Base-by-base conservation (phyloP, 1,140 invertebrate species). In the Fopius arisanus region DNA sequence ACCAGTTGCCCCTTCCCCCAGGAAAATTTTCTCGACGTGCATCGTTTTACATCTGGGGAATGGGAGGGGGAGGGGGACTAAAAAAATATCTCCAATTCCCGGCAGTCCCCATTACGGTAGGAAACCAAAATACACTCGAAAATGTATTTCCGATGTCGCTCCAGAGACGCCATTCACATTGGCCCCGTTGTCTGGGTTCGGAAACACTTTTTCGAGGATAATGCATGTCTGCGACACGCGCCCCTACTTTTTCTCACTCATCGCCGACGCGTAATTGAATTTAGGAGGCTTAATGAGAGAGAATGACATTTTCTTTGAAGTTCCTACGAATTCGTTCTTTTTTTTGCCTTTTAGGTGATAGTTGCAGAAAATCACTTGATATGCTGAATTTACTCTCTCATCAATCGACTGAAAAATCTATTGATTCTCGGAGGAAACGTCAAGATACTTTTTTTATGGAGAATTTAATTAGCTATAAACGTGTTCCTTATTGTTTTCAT, bases 1-100 rank as follows among this genome's bases (percentile, higher is more conserved):
- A 65, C 23, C 54, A 59, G 54, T 59, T 59, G 54, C 54, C 54
- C 54, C 54, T 59, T 59, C 54, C 54, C 23, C 54, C 54, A 59
- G 14, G n/a, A 51, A 16, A 26, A 26, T 23, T 10, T 26, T 59
- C 26, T 59, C 26, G 54, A 59, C 54, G 54, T 59, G 26, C 54
- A 59, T 59, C 54, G 54, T 59, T 59, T 59, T 23, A 59, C 54
- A 59, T 59, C 54, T 23, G 2, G 23, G 10, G 54, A 23, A 2
- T 19, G 23, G 54, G 19, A 28, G 54, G 7, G 16, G 51, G 21
- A 16, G 7, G 19, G 21, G 12, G 16, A 54, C 14, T 48, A 48
- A 48, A 48, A 48, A 48, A 48, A 48, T 59, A 59, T 23, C 23
- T 28, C 54, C 54, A 59, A 59, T 59, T 59, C 23, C 54, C 54